These are phyloP conservation scores for Mycteria americana DNA, from an alignment of 2,797 vertebrate genomes.

Conservation along the genomic window DNA sequence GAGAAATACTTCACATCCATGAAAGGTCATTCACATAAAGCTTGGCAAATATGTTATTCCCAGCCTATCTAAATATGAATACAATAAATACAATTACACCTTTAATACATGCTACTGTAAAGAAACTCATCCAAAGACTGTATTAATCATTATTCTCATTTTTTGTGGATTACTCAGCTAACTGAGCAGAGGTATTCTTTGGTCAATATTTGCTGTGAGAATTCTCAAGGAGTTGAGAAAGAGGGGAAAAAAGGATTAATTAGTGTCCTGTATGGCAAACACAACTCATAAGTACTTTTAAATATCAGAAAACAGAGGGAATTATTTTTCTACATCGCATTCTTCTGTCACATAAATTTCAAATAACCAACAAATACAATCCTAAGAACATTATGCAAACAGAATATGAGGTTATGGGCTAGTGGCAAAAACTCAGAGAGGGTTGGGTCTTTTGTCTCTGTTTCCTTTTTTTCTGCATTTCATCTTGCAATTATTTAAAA, in stretches of 20 bases:
- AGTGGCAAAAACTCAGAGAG: not conserved
- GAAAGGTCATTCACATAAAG: not conserved
- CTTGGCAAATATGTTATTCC: not conserved
- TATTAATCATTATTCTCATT: not conserved
- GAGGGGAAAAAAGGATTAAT: not conserved
- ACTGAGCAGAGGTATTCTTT: not conserved
- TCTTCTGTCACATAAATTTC: not conserved
- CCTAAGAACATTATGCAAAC: not conserved
- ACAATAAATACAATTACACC: not conserved
- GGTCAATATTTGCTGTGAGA: not conserved
- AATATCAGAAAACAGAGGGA: not conserved
- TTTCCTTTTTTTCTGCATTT: not conserved
- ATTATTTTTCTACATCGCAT: not conserved
- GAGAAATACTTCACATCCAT: not conserved
- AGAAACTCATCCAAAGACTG: not conserved
- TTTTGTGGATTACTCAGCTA: not conserved
- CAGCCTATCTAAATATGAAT: not conserved
- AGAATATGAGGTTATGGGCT: not conserved
- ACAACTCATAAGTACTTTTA: not conserved
- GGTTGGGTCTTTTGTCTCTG: not conserved
- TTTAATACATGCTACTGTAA: not conserved
- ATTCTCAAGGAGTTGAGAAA: not conserved
- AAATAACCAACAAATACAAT: not conserved
- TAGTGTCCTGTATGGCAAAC: not conserved
- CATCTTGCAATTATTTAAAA: not conserved